Percentiles rank a stretch among this genome's conserved stretches.
Evolutionary conservation across 35 echinoderm and acorn worm genomes (phyloP).

Genomic region (Amphiura filiformis): DNA sequence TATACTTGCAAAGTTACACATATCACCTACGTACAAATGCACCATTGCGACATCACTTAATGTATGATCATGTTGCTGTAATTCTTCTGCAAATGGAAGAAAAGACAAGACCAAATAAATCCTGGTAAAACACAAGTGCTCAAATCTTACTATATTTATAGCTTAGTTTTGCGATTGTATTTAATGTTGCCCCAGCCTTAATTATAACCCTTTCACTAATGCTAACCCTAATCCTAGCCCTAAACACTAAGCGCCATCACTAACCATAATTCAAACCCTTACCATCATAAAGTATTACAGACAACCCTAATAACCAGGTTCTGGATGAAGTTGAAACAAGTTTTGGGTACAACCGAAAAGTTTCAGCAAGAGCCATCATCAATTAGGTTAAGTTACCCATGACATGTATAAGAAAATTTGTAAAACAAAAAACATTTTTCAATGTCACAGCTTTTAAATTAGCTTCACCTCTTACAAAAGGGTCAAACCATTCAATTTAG

Average conservation of each 20-base stretch:
- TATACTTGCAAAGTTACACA: constrained; percentile 69
- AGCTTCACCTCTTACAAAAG: no score
- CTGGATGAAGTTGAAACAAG: no score
- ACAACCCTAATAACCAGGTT: no score
- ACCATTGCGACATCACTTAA: constrained; percentile 66
- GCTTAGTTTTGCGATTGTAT: background rate
- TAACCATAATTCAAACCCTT: background rate
- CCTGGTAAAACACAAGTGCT: background rate
- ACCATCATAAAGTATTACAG: background rate
- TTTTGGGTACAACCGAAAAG: no score
- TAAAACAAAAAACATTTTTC: no score
- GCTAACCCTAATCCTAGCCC: background rate
- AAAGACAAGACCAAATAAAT: background rate
- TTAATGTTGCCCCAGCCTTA: background rate
- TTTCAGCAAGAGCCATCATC: no score
- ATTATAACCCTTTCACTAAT: background rate
- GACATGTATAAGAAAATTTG: no score
- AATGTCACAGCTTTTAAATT: no score
- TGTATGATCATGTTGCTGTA: constrained; percentile 30
- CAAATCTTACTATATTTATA: background rate
- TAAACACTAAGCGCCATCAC: background rate
- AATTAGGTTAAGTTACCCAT: no score
- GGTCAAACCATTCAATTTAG: no score
- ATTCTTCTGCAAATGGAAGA: constrained; percentile 30
- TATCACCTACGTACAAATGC: constrained; percentile 65